A percentile compares a stretch with the other conserved stretches of the same genome.
Evolutionary conservation across 1,140 invertebrate genomes (phyloP).

Genomic region (Calephelis virginiensis): DNA sequence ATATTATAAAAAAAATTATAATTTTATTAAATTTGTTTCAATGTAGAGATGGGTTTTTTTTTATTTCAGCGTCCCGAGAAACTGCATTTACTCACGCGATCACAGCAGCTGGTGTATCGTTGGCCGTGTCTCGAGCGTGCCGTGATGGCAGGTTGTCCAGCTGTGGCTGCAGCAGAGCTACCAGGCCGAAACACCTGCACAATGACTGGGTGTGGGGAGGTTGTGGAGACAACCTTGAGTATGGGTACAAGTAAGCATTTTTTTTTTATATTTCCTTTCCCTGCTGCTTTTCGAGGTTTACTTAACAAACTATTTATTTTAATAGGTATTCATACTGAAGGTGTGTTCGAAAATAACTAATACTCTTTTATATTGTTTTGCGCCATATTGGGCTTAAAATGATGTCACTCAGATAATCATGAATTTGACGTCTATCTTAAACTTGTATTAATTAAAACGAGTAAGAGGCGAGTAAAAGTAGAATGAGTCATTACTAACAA

Average conservation of each 20-base stretch:
- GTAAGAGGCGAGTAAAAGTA: too few relatives aligned
- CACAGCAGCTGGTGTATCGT: slow-evolving; percentile 92
- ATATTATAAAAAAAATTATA: too few relatives aligned
- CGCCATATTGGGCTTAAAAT: too few relatives aligned
- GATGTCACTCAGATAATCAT: too few relatives aligned
- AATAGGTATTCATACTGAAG: too few relatives aligned
- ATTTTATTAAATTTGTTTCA: not conserved
- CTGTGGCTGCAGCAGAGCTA: slow-evolving; percentile 91
- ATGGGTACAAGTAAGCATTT: slow-evolving; percentile 92
- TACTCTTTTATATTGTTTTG: too few relatives aligned
- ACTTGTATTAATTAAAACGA: too few relatives aligned
- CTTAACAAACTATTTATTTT: too few relatives aligned
- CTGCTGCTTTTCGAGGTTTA: not conserved
- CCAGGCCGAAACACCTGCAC: slow-evolving; percentile 88
- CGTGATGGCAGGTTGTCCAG: slow-evolving; percentile 92
- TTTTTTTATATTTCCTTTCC: not conserved
- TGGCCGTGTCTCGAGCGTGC: slow-evolving; percentile 91
- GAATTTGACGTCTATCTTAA: too few relatives aligned
- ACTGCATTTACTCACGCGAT: slow-evolving; percentile 95
- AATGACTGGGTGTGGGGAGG: slow-evolving; percentile 98
- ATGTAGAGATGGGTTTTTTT: not conserved
- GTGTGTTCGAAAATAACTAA: too few relatives aligned
- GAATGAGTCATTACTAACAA: too few relatives aligned
- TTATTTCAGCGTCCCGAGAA: slow-evolving; percentile 89
- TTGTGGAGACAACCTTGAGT: slow-evolving; percentile 96